A percentile compares a stretch with the other conserved stretches of the same genome.
phyloP scores from a whole-genome alignment of 1,140 invertebrate genomes.

The Drosophila murphyi region DNA sequence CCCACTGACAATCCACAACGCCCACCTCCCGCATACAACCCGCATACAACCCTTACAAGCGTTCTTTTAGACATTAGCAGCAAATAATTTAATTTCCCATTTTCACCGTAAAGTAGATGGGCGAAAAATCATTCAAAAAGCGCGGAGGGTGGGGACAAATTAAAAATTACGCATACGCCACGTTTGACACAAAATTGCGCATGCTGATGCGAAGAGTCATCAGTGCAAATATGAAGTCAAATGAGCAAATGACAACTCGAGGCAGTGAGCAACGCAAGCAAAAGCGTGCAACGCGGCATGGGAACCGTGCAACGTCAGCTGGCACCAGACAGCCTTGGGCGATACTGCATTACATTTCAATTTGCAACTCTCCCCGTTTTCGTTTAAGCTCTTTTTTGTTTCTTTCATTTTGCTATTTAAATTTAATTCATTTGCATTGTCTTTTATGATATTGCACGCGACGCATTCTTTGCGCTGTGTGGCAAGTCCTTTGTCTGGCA shows the following conservation, averaged over 20 bases:
- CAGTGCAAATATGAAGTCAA: conserved; percentile 35
- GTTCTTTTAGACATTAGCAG: conserved; percentile 67
- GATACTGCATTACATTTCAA: conserved; percentile 74
- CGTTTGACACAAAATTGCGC: conserved; percentile 70
- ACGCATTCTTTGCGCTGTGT: conserved; percentile 1
- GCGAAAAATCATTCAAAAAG: conserved; percentile 60
- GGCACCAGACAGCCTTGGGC: conserved; percentile 21
- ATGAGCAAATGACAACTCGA: conserved; percentile 23
- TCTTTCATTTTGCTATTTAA: conserved; percentile 70
- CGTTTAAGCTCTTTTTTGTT: conserved; percentile 22
- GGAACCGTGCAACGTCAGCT: conserved; percentile 1
- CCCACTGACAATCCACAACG: neutral
- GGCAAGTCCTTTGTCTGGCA: conserved; percentile 28
- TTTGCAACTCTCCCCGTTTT: conserved; percentile 43
- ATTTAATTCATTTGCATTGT: conserved; percentile 82
- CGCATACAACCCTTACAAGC: conserved; percentile 9
- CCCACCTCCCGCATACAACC: conserved; percentile 6
- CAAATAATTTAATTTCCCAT: conserved; percentile 82
- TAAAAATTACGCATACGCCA: conserved; percentile 76
- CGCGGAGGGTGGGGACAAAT: conserved; percentile 28
- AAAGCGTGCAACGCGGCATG: neutral
- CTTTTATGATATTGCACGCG: conserved; percentile 49
- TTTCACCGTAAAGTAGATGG: conserved; percentile 42
- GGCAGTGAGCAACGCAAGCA: conserved; percentile 45
- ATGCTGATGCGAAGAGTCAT: conserved; percentile 43